These are phyloP conservation scores for Solen grandis DNA, from an alignment of 1,140 invertebrate genomes.

Conservation along the genomic window DNA sequence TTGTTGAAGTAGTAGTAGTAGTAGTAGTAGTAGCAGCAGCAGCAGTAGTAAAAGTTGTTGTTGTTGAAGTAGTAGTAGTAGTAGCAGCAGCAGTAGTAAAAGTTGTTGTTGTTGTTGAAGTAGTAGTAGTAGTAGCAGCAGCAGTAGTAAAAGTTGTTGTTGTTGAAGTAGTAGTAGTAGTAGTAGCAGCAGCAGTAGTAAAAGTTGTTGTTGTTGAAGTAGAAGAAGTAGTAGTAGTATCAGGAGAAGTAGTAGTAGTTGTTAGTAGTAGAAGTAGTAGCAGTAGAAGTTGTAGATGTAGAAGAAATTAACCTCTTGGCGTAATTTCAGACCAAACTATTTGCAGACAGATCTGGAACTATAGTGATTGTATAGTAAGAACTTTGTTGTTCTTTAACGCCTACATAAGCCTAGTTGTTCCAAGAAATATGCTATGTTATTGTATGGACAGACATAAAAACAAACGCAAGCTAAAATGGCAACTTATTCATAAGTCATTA, in stretches of 20 bases:
- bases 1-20: constrained; percentile 51
- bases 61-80: constrained; percentile 7
- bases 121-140: constrained; percentile 48
- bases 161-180: constrained; percentile 50
- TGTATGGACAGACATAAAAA: no score
- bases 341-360: no score
- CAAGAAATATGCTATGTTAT: no score
- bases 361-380: no score
- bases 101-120: constrained; percentile 39
- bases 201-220: constrained; percentile 2
- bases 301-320: no score
- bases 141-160: constrained; percentile 46
- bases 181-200: background rate
- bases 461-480: no score
- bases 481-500: no score
- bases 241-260: no score
- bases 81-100: constrained; percentile 40
- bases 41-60: constrained; percentile 3
- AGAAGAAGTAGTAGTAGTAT: constrained; percentile 11
- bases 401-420: no score
- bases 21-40: constrained; percentile 4
- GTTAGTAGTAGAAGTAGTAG: constrained; percentile 19
- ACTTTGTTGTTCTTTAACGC: no score
- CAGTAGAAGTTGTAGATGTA: background rate
- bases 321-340: no score